These are phyloP conservation scores for Ispidina picta DNA, from an alignment of 2,797 vertebrate genomes.

Conservation along the genomic window DNA sequence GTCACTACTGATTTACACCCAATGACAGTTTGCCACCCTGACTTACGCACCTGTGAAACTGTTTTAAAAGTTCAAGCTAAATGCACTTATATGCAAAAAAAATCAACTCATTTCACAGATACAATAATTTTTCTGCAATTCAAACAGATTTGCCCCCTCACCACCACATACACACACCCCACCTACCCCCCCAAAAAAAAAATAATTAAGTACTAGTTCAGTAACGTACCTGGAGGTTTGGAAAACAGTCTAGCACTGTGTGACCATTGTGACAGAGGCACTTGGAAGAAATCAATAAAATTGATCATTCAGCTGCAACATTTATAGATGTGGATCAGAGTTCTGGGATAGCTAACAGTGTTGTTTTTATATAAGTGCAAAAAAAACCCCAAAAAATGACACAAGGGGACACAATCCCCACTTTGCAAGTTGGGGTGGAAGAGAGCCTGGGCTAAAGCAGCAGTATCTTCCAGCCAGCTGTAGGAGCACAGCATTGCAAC, in stretches of 20 bases:
- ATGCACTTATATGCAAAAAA: neutral
- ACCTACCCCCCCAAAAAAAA: neutral
- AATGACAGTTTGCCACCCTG: neutral
- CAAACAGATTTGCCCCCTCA: neutral
- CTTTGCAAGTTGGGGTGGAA: neutral
- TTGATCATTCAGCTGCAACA: conserved; percentile 49
- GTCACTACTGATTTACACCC: neutral
- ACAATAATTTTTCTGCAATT: neutral
- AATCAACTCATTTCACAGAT: neutral
- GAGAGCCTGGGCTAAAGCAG: neutral
- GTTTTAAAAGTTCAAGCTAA: neutral
- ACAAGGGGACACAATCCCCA: neutral
- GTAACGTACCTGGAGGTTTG: conserved; percentile 9
- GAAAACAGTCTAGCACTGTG: conserved; percentile 23
- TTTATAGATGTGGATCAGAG: conserved; percentile 54
- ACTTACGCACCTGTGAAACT: neutral
- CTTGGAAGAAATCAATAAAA: conserved; percentile 73
- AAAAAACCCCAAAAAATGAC: neutral
- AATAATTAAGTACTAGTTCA: neutral
- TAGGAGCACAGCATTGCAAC: fast-evolving
- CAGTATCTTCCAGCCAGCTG: neutral
- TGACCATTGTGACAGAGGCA: conserved; percentile 71
- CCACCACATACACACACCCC: no score
- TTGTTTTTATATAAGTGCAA: conserved; percentile 13
- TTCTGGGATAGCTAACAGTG: conserved; percentile 36